Evolutionary conservation across 1,140 invertebrate genomes (phyloP).

Genomic region (fruit fly (Drosophila melanogaster)): DNA sequence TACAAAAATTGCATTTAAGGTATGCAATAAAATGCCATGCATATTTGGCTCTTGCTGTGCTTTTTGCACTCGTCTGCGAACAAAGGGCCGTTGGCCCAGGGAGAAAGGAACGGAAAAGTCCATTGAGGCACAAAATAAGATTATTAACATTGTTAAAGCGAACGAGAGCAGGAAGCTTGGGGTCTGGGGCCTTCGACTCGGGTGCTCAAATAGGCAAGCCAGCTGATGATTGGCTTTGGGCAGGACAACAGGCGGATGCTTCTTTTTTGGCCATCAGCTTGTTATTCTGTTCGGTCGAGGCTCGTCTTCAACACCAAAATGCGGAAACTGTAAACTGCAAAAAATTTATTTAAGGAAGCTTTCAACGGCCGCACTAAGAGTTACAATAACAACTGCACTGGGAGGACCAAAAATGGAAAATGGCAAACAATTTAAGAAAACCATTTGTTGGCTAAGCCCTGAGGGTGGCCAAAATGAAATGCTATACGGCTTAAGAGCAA

Average conservation of each 20-base stretch:
- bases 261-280: conserved; percentile 16
- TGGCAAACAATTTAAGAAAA: conserved; percentile 80
- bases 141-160: conserved; percentile 81
- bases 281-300: conserved; percentile 19
- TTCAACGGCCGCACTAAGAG: conserved; percentile 33
- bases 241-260: conserved; percentile 45
- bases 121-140: conserved; percentile 81
- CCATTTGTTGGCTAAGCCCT: conserved; percentile 70
- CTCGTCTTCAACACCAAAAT: conserved; percentile 33
- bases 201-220: neutral
- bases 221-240: conserved; percentile 56
- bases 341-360: conserved; percentile 70
- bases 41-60: conserved; percentile 50
- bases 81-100: conserved; percentile 38
- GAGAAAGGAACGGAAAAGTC: conserved; percentile 29
- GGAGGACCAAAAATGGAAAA: conserved; percentile 64
- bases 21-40: conserved; percentile 74
- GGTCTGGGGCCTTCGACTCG: conserved; percentile 6
- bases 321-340: conserved; percentile 73
- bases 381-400: conserved; percentile 26
- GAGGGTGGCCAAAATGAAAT: conserved; percentile 30
- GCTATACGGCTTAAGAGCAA: neutral
- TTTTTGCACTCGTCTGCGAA: conserved; percentile 31
- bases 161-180: conserved; percentile 58
- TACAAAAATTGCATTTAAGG: conserved; percentile 73